phyloP scores from a whole-genome alignment of 2,113 vertebrate genomes.

The Blennius ocellaris region DNA sequence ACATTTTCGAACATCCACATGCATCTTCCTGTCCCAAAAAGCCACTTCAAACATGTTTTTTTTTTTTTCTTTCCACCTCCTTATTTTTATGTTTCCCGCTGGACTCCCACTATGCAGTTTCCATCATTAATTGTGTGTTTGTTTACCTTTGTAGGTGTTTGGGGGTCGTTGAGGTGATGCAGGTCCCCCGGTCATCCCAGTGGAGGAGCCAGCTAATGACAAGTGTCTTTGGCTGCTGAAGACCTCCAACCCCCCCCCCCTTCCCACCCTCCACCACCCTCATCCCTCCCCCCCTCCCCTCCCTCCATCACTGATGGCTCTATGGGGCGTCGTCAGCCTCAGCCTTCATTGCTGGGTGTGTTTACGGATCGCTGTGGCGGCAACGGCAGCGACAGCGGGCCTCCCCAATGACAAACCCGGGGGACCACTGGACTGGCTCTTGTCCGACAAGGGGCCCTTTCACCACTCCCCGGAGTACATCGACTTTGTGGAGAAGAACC shows the following conservation, averaged over 20 bases:
- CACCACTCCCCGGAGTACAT: slow-evolving; percentile 97
- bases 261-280: slow-evolving; percentile 63
- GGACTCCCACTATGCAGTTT: slow-evolving; percentile 10
- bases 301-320: slow-evolving; percentile 94
- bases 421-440: slow-evolving; percentile 98
- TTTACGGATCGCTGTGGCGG: slow-evolving; percentile 51
- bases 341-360: slow-evolving; percentile 96
- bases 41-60: neutral
- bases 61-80: neutral
- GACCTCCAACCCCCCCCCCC: slow-evolving; percentile 57
- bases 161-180: slow-evolving; percentile 91
- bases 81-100: neutral
- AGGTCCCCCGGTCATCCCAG: slow-evolving; percentile 87
- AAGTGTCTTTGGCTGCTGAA: slow-evolving; percentile 82
- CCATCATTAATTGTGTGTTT: slow-evolving; percentile 29
- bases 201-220: slow-evolving; percentile 91
- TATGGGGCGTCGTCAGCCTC: slow-evolving; percentile 96
- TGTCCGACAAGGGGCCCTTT: slow-evolving; percentile 98
- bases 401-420: slow-evolving; percentile 92
- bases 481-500: slow-evolving; percentile 98
- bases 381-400: slow-evolving; percentile 83
- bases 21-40: neutral
- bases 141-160: slow-evolving; percentile 81
- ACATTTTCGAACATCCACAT: too few relatives aligned
- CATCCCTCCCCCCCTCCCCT: slow-evolving; percentile 37